These are phyloP conservation scores for Sebastolobus alascanus DNA, from an alignment of 2,797 vertebrate species.

Conservation along the genomic window DNA sequence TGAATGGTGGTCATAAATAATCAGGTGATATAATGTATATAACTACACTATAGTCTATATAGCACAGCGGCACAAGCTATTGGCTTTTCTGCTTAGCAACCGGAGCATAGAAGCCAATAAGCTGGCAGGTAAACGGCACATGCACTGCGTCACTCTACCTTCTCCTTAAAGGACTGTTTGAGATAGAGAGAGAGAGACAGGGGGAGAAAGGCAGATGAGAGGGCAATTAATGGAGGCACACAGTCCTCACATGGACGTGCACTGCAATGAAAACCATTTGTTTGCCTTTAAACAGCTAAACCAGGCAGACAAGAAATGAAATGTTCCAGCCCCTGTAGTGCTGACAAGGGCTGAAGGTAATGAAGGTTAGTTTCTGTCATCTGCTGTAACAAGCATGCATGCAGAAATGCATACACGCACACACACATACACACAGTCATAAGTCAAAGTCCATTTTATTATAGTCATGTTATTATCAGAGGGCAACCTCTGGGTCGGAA, in stretches of 20 bases:
- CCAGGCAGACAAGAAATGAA: constrained; percentile 61
- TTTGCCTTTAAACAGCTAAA: constrained; percentile 62
- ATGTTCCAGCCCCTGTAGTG: constrained; percentile 24
- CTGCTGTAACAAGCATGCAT: constrained; percentile 29
- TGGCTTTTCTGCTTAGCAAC: constrained; percentile 70
- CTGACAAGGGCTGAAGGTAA: constrained; percentile 1
- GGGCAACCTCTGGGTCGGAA: no score
- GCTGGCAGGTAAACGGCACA: constrained; percentile 76
- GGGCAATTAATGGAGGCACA: constrained; percentile 68
- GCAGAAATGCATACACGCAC: constrained; percentile 22
- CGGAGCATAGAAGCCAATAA: constrained; percentile 71
- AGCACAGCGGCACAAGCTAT: constrained; percentile 75
- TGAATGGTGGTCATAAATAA: constrained; percentile 69
- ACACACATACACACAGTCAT: constrained; percentile 1
- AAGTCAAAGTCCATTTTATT: constrained; percentile 8
- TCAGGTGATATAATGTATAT: constrained; percentile 52
- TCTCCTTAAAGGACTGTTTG: constrained; percentile 96
- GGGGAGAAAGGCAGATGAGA: constrained; percentile 80
- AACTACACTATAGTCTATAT: constrained; percentile 60
- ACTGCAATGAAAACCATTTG: constrained; percentile 65
- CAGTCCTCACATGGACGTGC: constrained; percentile 50
- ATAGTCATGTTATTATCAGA: background rate
- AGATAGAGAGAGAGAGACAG: constrained; percentile 80
- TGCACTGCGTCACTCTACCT: constrained; percentile 93
- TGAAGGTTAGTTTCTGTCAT: constrained; percentile 52